phyloP scores from a whole-genome alignment of 2,113 vertebrate species.

The Urocolius indicus region DNA sequence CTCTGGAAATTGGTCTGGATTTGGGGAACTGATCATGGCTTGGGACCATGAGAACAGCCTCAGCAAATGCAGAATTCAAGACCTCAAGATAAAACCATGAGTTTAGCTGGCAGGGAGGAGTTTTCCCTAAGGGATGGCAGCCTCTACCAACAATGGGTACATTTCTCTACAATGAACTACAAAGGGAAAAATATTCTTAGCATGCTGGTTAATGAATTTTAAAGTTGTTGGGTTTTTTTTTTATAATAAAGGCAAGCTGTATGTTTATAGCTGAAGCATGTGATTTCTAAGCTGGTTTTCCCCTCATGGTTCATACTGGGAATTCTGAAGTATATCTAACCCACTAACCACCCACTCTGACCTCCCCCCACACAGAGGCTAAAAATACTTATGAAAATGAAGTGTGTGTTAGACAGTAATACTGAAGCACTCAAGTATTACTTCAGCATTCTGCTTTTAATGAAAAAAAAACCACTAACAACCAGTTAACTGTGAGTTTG shows the following conservation, averaged over 20 bases:
- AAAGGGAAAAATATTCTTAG: background rate
- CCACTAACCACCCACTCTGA: background rate
- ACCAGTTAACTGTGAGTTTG: background rate
- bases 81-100: background rate
- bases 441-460: background rate
- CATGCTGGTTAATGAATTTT: background rate
- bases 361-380: background rate
- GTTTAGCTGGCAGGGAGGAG: background rate
- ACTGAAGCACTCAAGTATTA: background rate
- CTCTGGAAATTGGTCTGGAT: background rate
- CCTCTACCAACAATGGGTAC: background rate
- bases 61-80: background rate
- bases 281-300: background rate
- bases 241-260: background rate
- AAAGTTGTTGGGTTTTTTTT: too few species aligned
- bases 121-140: background rate
- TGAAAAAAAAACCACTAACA: background rate
- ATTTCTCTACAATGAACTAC: background rate
- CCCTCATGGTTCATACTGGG: background rate
- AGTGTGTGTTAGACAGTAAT: background rate
- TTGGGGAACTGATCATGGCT: background rate
- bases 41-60: background rate
- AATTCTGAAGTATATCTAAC: background rate
- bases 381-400: conserved; percentile 9
- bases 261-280: background rate